Conservation (phyloP, 2,797 vertebrate genomes). For the Clarias pachynema region DNA sequence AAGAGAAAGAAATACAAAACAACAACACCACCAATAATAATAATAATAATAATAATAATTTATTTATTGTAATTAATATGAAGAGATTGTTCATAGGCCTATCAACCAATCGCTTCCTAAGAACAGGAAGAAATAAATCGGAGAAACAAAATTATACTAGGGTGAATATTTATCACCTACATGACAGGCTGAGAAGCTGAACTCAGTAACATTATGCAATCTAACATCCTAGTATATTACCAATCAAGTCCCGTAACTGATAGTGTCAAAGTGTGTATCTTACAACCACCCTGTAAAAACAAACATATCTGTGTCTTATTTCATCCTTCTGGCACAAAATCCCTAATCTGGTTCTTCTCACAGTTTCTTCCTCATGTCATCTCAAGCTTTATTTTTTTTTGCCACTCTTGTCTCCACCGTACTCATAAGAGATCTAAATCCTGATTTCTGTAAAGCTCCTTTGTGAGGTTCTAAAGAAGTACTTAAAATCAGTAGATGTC, state of each 20-base stretch:
- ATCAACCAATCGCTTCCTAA: not conserved
- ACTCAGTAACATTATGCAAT: not conserved
- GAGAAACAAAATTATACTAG: not conserved
- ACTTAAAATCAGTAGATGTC: not conserved
- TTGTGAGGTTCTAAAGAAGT: not conserved
- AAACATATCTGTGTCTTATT: not conserved
- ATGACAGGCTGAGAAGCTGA: not conserved
- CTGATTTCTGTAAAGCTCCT: not conserved
- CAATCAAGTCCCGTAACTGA: not conserved
- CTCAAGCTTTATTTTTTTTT: not conserved
- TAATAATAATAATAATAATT: not conserved
- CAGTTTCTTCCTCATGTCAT: not conserved
- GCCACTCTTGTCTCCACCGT: not conserved
- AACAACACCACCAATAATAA: not conserved
- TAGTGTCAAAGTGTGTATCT: conserved; percentile 1
- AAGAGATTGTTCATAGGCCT: not conserved
- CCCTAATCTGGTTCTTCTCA: not conserved
- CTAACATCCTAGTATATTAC: not conserved
- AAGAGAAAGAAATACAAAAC: not conserved
- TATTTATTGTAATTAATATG: not conserved
- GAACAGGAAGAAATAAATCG: not conserved
- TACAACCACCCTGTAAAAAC: not conserved
- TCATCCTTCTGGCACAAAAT: not conserved
- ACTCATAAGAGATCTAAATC: not conserved
- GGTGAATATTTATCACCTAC: not conserved